Evolutionary conservation across 2,797 vertebrate genomes (phyloP), one percentile per base, ranked within the genome.

Genomic region (Propithecus deckenii): DNA sequence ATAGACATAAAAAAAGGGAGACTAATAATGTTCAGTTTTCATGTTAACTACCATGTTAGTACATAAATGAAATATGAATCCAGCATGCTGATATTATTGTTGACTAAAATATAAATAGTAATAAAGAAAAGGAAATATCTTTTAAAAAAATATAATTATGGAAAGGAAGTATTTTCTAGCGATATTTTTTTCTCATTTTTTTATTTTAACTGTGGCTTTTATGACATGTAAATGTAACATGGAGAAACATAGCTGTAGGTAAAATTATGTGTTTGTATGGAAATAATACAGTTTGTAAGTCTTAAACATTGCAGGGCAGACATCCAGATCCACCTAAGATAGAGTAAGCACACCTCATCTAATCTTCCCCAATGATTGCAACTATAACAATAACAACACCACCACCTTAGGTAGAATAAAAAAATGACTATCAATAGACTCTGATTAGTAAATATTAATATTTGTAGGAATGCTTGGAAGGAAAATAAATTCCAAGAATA

Each of bases 21-120:
- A 94, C 97, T 96, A 97, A 96, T 95, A 57, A 75, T 59, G 72
- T 71, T 80, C 52, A 78, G 86, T 97, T 97, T 97, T 98, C 89
- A 96, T 2, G 0, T 72, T 92, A 95, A 5, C 30, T n/a, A n/a
- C 35, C 28, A 91, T 0, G 32, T 0, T 1, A 87, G 61, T 57
- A 96, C 96, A 94, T 90, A 93, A 88, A 94, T 79, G 38, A 84
- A 89, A 96, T 95, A 86, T 89, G 95, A 76, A 69, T 88, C 20
- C n/a, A 97, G 43, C 43, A 93, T 90, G 71, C n/a, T 50, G 67
- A 83, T 93, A 76, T 89, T 67, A 88, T 79, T 96, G 74, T 61
- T 96, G 17, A 79, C n/a, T 38, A 69, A 61, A 76, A 89, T 80
- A 84, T 96, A 75, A 96, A 95, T 20, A 94, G 7, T 91, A 93